These are phyloP conservation scores for Gerris buenoi DNA, from an alignment of 1,140 invertebrate genomes.

Conservation along the genomic window DNA sequence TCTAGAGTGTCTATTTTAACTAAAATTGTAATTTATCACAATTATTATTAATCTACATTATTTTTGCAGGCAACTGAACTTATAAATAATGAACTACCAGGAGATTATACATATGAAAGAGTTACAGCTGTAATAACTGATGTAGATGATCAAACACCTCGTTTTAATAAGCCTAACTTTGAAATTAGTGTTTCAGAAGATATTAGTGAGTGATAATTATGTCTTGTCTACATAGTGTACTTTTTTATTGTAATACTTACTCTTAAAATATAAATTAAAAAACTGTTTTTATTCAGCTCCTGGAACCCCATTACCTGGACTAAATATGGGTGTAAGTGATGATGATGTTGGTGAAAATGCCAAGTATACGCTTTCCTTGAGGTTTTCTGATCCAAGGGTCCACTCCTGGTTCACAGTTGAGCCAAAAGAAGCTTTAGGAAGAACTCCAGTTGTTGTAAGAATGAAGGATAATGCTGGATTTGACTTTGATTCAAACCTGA, in stretches of 20 bases:
- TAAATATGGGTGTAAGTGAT: constrained; percentile 60
- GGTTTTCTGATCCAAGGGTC: constrained; percentile 32
- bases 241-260: neutral
- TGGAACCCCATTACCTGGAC: constrained; percentile 36
- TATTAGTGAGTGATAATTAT: constrained; percentile 35
- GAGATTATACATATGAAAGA: constrained; percentile 46
- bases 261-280: neutral
- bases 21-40: too few relatives aligned
- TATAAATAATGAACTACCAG: constrained; percentile 50
- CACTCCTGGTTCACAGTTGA: constrained; percentile 47
- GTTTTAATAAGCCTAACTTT: constrained; percentile 52
- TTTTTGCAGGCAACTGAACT: constrained; percentile 48
- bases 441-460: constrained; percentile 57
- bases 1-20: too few relatives aligned
- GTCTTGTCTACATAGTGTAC: neutral
- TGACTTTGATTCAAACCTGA: constrained; percentile 52
- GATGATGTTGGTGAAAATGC: constrained; percentile 59
- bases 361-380: constrained; percentile 46
- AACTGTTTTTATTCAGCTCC: constrained; percentile 21
- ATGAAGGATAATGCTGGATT: constrained; percentile 45
- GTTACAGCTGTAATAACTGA: constrained; percentile 68
- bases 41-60: too few relatives aligned
- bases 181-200: constrained; percentile 60
- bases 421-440: constrained; percentile 48
- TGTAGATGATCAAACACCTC: constrained; percentile 64